Conservation (phyloP, 2,113 vertebrate species). For the Ciconia maguari region DNA sequence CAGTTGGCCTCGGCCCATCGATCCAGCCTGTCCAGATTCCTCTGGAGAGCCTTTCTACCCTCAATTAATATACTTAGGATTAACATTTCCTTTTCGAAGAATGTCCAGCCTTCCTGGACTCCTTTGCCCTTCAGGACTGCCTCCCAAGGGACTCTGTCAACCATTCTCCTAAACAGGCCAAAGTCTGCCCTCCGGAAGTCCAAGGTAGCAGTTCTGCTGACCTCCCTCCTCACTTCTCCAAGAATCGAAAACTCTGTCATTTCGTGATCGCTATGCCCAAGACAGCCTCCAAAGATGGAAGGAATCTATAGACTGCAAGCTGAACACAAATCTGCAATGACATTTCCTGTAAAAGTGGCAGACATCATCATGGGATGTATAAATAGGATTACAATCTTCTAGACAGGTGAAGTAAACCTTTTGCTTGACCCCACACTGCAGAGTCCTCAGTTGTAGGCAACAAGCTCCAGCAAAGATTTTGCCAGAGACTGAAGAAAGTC, state of each 20-base stretch:
- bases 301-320: neutral
- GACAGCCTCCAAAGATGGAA: neutral
- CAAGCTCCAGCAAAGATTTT: neutral
- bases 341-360: neutral
- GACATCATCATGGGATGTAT: neutral
- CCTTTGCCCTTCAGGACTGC: neutral
- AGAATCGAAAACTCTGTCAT: neutral
- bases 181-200: neutral
- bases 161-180: neutral
- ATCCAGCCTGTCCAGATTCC: too few relatives aligned
- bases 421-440: neutral
- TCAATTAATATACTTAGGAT: neutral
- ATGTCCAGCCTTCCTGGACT: neutral
- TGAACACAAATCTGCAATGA: neutral
- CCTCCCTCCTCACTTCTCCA: neutral
- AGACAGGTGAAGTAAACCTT: neutral
- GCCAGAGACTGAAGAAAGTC: neutral
- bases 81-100: neutral
- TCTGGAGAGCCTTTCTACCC: too few relatives aligned
- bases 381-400: neutral
- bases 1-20: too few relatives aligned
- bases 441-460: neutral
- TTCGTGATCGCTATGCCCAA: neutral
- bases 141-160: neutral
- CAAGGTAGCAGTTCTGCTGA: neutral